These are phyloP conservation scores for Serripes groenlandicus DNA, from an alignment of 2,888 invertebrate species.

Conservation along the genomic window DNA sequence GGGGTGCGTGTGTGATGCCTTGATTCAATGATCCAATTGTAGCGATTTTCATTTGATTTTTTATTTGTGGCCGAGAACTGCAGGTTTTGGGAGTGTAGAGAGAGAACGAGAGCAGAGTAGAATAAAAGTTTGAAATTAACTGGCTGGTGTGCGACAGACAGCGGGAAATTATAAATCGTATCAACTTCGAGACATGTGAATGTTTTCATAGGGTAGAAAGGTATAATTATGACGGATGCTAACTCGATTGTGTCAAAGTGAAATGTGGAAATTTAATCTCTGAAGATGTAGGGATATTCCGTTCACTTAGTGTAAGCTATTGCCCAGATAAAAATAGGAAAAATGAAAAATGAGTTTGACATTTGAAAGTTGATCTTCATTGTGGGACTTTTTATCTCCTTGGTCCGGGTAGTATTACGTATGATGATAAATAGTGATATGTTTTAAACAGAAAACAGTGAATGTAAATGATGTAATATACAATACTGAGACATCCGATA, in stretches of 20 bases:
- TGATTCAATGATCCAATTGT: conserved; percentile 14
- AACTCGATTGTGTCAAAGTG: conserved; percentile 14
- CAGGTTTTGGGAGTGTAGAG: background rate
- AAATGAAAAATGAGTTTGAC: conserved; percentile 12
- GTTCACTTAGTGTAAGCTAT: background rate
- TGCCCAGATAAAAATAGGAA: conserved; percentile 10
- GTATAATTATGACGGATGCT: conserved; percentile 21
- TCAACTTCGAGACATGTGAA: background rate
- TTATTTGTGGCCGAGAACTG: background rate
- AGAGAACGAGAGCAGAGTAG: background rate
- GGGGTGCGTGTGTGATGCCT: conserved; percentile 20
- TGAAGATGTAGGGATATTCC: background rate
- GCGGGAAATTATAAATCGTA: background rate
- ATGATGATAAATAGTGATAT: conserved; percentile 26
- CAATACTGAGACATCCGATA: background rate
- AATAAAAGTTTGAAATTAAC: no score
- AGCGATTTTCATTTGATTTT: conserved; percentile 35
- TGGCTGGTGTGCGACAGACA: background rate
- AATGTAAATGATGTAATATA: background rate
- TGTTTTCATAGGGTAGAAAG: background rate
- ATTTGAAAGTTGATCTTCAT: conserved; percentile 15
- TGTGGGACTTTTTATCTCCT: background rate
- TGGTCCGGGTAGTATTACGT: conserved; percentile 6
- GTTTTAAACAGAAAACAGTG: conserved; percentile 16
- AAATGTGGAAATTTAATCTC: conserved; percentile 9